Evolutionary conservation across 92 coral and sea anemone genomes (phyloP).

Genomic region (Virgularia gustaviana): DNA sequence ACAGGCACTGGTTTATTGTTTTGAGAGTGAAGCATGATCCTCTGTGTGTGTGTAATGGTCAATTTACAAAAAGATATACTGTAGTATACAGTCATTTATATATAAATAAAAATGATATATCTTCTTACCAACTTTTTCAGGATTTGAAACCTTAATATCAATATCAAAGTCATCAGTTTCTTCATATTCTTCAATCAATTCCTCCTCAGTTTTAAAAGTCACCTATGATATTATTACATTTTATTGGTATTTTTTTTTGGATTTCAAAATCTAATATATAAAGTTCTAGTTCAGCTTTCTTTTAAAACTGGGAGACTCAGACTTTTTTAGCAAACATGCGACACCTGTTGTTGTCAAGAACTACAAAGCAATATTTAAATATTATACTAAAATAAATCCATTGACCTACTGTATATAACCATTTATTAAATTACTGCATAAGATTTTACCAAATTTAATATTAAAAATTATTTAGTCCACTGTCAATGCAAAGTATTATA

Average conservation of each 20-base stretch:
- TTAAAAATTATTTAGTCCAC: no score
- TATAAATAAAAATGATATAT: not conserved
- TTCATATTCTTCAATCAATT: conserved; percentile 49
- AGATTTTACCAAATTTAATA: no score
- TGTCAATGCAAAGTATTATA: no score
- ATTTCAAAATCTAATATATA: not conserved
- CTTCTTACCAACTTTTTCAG: conserved; percentile 90
- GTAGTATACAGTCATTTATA: not conserved
- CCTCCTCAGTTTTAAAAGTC: conserved; percentile 52
- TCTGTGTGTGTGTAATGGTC: not conserved
- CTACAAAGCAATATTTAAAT: no score
- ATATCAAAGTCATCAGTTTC: conserved; percentile 86
- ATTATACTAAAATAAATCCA: no score
- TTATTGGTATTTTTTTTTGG: not conserved
- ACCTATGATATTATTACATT: not conserved
- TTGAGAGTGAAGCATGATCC: not conserved
- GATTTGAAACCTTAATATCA: conserved; percentile 84
- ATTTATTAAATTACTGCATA: no score
- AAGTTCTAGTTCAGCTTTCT: not conserved
- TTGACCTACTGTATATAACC: no score
- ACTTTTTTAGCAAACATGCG: not conserved
- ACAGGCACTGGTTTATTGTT: no score
- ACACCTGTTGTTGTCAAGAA: not conserved
- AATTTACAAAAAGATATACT: no score
- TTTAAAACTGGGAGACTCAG: not conserved